Evolutionary conservation across 2,113 vertebrate species (phyloP).

Genomic region (Rhinogobius similis): DNA sequence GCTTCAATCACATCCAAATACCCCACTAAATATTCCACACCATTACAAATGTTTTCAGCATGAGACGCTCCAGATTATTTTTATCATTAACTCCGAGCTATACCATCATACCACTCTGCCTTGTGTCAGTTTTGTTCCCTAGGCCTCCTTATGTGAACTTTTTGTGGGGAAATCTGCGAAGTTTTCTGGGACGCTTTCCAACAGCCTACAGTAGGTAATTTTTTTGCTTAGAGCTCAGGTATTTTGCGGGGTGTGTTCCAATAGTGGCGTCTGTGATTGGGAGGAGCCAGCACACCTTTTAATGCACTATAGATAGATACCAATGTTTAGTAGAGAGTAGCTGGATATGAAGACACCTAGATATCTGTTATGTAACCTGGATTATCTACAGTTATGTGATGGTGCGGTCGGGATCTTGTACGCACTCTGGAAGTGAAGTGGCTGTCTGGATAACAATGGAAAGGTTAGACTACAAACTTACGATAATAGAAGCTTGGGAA

Average conservation of each 20-base stretch:
- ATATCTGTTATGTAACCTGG: conserved; percentile 41
- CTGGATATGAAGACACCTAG: neutral
- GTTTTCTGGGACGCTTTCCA: conserved; percentile 50
- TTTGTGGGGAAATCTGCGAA: conserved; percentile 45
- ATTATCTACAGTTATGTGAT: conserved; percentile 49
- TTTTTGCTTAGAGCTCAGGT: conserved; percentile 44
- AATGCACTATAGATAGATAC: conserved; percentile 33
- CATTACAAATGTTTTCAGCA: neutral
- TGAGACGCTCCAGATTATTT: neutral
- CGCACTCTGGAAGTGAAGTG: conserved; percentile 30
- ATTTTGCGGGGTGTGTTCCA: conserved; percentile 58
- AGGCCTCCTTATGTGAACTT: conserved; percentile 62
- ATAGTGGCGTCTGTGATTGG: conserved; percentile 43
- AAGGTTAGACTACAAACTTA: conserved; percentile 42
- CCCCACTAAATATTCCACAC: neutral
- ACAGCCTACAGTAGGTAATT: conserved; percentile 63
- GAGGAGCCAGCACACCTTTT: conserved; percentile 37
- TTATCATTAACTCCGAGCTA: neutral
- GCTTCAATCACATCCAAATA: neutral
- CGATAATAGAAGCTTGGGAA: conserved; percentile 35
- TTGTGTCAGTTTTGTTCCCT: conserved; percentile 37
- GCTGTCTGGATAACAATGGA: conserved; percentile 31
- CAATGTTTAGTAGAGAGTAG: conserved; percentile 34
- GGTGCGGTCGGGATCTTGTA: conserved; percentile 24
- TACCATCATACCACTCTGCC: neutral